Conservation (phyloP, 2,797 vertebrate species). For the Etheostoma perlongum region DNA sequence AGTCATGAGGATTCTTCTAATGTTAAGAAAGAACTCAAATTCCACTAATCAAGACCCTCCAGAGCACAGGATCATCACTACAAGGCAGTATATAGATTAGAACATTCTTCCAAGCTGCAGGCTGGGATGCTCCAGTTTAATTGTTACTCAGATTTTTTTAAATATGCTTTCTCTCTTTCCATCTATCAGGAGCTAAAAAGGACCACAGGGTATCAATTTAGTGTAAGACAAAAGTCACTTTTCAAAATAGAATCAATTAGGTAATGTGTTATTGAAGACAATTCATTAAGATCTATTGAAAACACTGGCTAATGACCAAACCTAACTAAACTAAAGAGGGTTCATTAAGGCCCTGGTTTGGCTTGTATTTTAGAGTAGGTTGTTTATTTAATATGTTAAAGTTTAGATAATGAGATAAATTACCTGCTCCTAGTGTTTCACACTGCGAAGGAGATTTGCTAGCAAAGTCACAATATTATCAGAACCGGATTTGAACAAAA, state of each 20-base stretch:
- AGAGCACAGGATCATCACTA: background rate
- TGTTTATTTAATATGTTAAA: background rate
- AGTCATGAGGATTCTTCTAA: background rate
- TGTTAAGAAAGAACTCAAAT: background rate
- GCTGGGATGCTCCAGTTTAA: constrained; percentile 1
- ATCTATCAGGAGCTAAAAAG: background rate
- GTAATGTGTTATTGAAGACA: background rate
- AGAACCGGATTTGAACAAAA: constrained; percentile 12
- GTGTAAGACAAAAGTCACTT: background rate
- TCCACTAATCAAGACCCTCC: background rate
- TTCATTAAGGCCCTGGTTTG: background rate
- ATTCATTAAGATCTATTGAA: background rate
- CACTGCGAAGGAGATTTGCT: constrained; percentile 18
- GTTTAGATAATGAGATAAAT: too few relatives aligned
- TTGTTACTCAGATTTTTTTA: background rate
- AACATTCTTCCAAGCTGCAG: constrained; percentile 9
- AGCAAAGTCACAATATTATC: constrained; percentile 38
- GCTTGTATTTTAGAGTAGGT: background rate
- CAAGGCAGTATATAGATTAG: background rate
- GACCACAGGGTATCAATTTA: constrained; percentile 5
- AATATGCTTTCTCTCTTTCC: background rate
- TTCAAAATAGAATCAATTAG: background rate
- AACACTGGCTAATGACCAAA: constrained; percentile 2
- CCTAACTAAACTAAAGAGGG: background rate
- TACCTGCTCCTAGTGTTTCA: background rate